A percentile compares a stretch with the other conserved stretches of the same genome.
phyloP scores from a whole-genome alignment of 2,113 vertebrate species.

The Uropsilus gracilis region DNA sequence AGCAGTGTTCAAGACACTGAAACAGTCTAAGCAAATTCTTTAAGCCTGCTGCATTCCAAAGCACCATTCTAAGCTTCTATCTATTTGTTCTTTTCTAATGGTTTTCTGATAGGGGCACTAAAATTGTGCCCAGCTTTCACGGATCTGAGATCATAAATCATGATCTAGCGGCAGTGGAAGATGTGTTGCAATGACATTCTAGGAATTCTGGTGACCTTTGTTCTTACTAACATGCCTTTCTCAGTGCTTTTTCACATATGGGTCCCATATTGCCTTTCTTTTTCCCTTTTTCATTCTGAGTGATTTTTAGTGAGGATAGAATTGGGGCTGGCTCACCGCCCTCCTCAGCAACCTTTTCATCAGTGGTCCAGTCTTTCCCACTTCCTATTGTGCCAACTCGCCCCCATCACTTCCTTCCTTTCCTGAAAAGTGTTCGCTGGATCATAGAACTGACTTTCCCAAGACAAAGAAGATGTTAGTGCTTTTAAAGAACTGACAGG shows the following conservation, averaged over 20 bases:
- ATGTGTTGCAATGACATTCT: background rate
- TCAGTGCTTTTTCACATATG: background rate
- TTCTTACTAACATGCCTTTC: background rate
- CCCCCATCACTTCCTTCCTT: background rate
- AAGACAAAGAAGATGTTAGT: background rate
- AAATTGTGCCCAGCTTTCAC: background rate
- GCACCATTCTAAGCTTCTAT: background rate
- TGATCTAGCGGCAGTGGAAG: background rate
- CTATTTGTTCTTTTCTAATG: background rate
- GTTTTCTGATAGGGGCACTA: background rate
- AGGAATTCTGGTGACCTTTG: background rate
- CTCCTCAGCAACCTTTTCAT: background rate
- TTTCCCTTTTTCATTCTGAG: background rate
- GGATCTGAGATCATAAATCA: background rate
- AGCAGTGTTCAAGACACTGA: background rate
- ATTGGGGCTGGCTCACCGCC: background rate
- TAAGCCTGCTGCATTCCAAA: background rate
- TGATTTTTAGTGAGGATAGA: background rate
- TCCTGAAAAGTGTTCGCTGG: background rate
- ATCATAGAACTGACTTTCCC: background rate
- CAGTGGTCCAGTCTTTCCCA: background rate
- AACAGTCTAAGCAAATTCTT: background rate
- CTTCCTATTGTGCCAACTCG: background rate
- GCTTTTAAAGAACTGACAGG: background rate
- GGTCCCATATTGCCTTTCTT: background rate